Conservation (phyloP, 1,140 invertebrate species). For the Berghia stephanieae region DNA sequence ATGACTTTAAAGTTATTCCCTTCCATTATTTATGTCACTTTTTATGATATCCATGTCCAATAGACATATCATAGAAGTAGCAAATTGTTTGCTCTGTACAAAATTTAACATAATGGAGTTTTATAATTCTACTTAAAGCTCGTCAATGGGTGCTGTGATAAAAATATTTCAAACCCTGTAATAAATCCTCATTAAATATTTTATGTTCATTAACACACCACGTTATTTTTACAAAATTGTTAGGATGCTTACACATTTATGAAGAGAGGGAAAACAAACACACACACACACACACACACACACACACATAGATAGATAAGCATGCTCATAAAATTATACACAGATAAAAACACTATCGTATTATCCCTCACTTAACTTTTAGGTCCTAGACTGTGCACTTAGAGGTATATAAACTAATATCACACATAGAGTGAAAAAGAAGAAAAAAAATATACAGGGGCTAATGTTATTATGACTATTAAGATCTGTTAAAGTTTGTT, state of each 20-base stretch:
- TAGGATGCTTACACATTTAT: neutral
- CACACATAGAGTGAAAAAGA: neutral
- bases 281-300: neutral
- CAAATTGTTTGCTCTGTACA: no score
- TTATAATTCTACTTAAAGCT: neutral
- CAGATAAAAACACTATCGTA: neutral
- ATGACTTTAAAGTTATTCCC: no score
- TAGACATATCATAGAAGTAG: no score
- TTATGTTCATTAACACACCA: neutral
- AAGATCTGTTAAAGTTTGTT: no score
- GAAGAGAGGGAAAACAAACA: neutral
- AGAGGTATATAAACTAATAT: neutral
- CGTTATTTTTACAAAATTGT: neutral
- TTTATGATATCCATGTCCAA: no score
- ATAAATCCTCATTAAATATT: neutral
- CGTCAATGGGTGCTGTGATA: neutral
- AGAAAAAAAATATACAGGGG: neutral
- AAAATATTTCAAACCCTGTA: neutral
- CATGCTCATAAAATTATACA: neutral
- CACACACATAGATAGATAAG: neutral
- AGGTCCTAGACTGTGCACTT: neutral
- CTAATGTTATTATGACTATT: neutral
- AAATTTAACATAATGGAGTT: neutral
- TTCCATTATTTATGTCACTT: no score
- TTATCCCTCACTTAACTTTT: neutral